Percentiles rank a stretch among this genome's conserved stretches.
These are phyloP conservation scores for Neolamprologus brichardi DNA, from an alignment of 2,113 vertebrate genomes.

Conservation along the genomic window DNA sequence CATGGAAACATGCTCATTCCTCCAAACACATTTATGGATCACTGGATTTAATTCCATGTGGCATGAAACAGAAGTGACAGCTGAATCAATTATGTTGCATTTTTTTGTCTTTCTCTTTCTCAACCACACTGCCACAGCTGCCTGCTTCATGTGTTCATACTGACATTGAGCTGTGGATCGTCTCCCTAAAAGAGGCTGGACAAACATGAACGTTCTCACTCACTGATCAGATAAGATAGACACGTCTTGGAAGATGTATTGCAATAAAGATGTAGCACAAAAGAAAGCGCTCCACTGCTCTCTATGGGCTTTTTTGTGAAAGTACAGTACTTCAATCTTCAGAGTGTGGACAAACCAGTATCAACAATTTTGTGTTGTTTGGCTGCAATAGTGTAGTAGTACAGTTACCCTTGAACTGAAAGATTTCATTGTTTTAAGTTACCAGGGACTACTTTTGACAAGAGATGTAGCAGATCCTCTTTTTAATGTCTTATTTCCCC, in stretches of 20 bases:
- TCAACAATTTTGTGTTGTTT: neutral
- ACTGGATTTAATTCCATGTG: conserved; percentile 30
- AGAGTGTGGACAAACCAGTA: neutral
- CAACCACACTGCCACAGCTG: neutral
- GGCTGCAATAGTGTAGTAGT: neutral
- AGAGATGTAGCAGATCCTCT: neutral
- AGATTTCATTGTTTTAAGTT: neutral
- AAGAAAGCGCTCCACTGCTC: conserved; percentile 57
- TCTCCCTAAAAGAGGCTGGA: neutral
- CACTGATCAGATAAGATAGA: neutral
- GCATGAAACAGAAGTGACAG: conserved; percentile 22
- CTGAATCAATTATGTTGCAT: neutral
- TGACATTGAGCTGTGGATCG: neutral
- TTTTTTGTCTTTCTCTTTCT: neutral
- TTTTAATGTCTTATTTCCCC: neutral
- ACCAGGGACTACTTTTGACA: neutral
- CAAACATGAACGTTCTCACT: neutral
- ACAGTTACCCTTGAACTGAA: neutral
- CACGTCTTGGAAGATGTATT: neutral
- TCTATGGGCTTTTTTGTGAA: conserved; percentile 36
- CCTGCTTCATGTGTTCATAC: neutral
- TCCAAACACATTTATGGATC: conserved; percentile 10
- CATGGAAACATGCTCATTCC: neutral
- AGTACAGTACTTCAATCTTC: conserved; percentile 4
- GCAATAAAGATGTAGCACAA: neutral